Percentiles rank a stretch among this genome's conserved stretches.
phyloP scores from a whole-genome alignment of 2,888 invertebrate genomes.

The Sinohyriopsis cumingii region DNA sequence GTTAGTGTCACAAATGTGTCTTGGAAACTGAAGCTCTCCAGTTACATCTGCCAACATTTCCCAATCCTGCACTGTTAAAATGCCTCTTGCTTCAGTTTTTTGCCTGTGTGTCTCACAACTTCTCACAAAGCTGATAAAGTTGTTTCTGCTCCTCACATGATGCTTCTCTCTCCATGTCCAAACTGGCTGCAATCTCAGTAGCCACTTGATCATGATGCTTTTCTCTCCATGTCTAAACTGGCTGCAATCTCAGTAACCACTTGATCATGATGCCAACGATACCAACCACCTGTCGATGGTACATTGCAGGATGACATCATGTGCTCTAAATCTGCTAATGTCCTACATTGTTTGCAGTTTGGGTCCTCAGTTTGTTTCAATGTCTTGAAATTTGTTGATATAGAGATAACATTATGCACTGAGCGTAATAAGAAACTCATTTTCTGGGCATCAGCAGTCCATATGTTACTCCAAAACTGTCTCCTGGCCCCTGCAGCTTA shows the following conservation, averaged over 20 bases:
- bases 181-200: too few relatives aligned
- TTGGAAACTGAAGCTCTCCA: too few relatives aligned
- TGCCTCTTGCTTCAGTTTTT: too few relatives aligned
- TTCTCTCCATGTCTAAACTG: slow-evolving; percentile 1
- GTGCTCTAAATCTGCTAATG: slow-evolving; percentile 16
- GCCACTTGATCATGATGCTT: slow-evolving; percentile 1
- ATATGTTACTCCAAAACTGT: slow-evolving; percentile 4
- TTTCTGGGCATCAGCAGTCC: slow-evolving; percentile 4
- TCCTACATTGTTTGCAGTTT: slow-evolving; percentile 15
- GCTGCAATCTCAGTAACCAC: too few relatives aligned
- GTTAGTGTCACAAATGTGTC: too few relatives aligned
- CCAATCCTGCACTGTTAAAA: too few relatives aligned
- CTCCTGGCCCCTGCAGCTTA: not conserved
- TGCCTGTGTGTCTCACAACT: too few relatives aligned
- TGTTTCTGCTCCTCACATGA: not conserved
- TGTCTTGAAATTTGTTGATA: slow-evolving; percentile 5
- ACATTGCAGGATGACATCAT: slow-evolving; percentile 16
- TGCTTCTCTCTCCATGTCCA: slow-evolving; percentile 3
- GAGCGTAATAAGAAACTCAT: too few relatives aligned
- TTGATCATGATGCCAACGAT: slow-evolving; percentile 8
- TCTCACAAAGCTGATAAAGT: too few relatives aligned
- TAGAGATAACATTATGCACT: too few relatives aligned
- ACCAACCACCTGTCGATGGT: slow-evolving; percentile 14
- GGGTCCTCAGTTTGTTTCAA: slow-evolving; percentile 5
- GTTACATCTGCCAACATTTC: too few relatives aligned